Conservation (phyloP, 2,888 invertebrate species). For the Buathra laborator region DNA sequence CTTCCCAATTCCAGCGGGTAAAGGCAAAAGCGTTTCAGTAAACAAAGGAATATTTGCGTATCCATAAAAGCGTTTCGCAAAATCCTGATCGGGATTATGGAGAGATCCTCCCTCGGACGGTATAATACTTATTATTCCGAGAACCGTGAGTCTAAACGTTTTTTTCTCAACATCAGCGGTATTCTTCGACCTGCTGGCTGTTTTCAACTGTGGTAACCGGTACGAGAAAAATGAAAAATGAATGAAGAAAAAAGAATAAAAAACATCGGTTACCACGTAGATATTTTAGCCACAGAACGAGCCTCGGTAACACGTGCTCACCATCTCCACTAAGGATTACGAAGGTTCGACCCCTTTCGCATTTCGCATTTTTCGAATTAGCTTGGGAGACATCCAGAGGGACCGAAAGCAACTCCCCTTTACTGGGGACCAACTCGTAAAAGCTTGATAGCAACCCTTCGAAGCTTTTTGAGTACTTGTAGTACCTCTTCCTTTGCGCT, state of each 20-base stretch:
- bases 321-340: constrained; percentile 68
- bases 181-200: not conserved
- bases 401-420: constrained; percentile 41
- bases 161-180: constrained; percentile 4
- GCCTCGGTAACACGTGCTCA: constrained; percentile 40
- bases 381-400: constrained; percentile 38
- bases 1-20: constrained; percentile 6
- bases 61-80: constrained; percentile 76
- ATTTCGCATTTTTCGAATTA: constrained; percentile 63
- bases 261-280: constrained; percentile 27
- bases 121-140: constrained; percentile 79
- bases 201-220: constrained; percentile 20
- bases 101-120: constrained; percentile 47
- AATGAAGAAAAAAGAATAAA: not conserved
- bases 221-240: constrained; percentile 3
- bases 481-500: constrained; percentile 25
- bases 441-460: constrained; percentile 51
- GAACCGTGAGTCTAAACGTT: constrained; percentile 47
- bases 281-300: constrained; percentile 27
- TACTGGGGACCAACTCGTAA: constrained; percentile 37
- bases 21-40: constrained; percentile 70
- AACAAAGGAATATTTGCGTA: constrained; percentile 76
- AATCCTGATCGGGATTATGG: constrained; percentile 82
- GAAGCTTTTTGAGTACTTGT: not conserved
- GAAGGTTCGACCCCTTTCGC: constrained; percentile 44